Evolutionary conservation across 2,888 invertebrate genomes (phyloP), one percentile per base, ranked within the genome.

Genomic region (Muschampia staudingeri): DNA sequence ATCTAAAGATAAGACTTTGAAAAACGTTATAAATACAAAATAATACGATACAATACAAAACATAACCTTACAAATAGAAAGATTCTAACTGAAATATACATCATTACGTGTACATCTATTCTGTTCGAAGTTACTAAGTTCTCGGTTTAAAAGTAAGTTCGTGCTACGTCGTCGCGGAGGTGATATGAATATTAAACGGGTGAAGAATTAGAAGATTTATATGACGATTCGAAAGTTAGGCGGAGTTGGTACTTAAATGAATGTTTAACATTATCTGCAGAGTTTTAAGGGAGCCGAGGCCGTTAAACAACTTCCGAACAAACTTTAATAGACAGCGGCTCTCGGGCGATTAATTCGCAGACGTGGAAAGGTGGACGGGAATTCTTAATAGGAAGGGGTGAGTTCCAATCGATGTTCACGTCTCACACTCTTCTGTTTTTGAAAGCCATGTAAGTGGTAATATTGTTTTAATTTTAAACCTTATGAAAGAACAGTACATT

Each of bases 111-210:
- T 67, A 76, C 76, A 80, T 76, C 80, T 80, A 76, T 80, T 80
- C 75, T 61, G 30, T 42, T 40, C 34, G n/a, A 70, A 80, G 76
- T 76, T 70, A 25, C 30, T 44, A 80, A 80, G 76, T 80, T 80
- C 52, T 52, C 75, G 69, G 67, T 70, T 80, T 76, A 71, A 80
- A 80, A 80, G 70, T 71, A 56, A 75, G 76, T 76, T 71, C 70
- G 48, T 75, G 56, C 61, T 69, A 70, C 80, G 67, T 52, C 69
- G 75, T 76, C 80, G 83, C 81, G 85, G 84, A 90, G 92, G 91
- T 95, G 96, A 96, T 96, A 96, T 97, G 97, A 97, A 97, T 97
- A 97, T 96, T 97, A 97, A 97, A 95, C 94, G 94, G 91, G 94
- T 91, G 91, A 95, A 94, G 96, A 96, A 96, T 96, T 95, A 95